Conservation (phyloP, 2,113 vertebrate species). For the Sturnus vulgaris region DNA sequence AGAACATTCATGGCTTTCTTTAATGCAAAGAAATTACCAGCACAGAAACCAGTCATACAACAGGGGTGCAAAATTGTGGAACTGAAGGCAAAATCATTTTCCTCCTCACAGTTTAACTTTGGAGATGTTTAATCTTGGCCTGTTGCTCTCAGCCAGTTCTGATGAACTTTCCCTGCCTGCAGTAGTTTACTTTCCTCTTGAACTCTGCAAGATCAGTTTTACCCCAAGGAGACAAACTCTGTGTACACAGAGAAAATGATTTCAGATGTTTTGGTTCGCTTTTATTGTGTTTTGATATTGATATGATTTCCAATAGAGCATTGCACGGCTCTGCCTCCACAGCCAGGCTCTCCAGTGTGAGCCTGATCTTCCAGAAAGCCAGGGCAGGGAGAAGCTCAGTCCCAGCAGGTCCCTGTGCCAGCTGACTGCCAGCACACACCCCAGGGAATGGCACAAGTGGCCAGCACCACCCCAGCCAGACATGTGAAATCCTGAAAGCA, state of each 20-base stretch:
- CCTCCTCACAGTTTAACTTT: background rate
- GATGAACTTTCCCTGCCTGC: background rate
- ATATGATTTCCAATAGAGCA: background rate
- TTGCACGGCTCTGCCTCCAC: background rate
- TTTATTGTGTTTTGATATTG: background rate
- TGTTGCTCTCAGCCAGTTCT: background rate
- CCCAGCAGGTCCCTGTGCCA: background rate
- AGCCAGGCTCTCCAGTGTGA: background rate
- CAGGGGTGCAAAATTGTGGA: background rate
- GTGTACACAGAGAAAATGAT: background rate
- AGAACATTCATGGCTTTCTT: background rate
- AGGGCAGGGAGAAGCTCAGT: background rate
- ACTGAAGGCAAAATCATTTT: background rate
- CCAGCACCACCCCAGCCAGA: background rate
- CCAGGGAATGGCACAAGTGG: background rate
- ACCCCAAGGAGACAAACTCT: background rate
- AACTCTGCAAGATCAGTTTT: constrained; percentile 6
- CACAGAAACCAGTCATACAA: background rate
- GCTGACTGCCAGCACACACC: background rate
- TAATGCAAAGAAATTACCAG: background rate
- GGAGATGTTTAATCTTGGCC: background rate
- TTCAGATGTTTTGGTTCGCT: background rate
- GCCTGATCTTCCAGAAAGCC: background rate
- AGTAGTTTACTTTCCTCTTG: background rate
- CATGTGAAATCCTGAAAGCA: background rate